These are phyloP conservation scores for Caenorhabditis remanei DNA, from an alignment of 1,140 invertebrate genomes.

Conservation along the genomic window DNA sequence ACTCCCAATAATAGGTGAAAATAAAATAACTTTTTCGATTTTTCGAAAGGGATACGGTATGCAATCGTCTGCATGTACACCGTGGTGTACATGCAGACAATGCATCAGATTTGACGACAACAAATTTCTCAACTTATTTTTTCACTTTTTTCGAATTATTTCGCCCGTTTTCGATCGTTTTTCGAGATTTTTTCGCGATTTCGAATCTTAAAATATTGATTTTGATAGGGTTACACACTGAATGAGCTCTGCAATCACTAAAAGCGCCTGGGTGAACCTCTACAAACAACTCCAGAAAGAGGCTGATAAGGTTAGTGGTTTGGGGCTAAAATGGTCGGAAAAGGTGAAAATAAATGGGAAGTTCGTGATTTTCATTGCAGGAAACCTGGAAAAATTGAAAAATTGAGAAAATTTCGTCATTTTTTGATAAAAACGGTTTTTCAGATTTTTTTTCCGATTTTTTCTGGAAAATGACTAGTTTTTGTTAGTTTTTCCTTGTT, in stretches of 20 bases:
- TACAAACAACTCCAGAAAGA: constrained; percentile 67
- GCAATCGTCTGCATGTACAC: neutral
- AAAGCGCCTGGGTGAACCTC: constrained; percentile 65
- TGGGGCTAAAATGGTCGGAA: neutral
- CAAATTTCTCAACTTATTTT: neutral
- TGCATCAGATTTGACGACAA: neutral
- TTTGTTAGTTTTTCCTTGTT: too few species aligned
- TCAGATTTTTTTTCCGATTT: neutral
- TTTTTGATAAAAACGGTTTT: neutral
- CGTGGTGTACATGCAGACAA: neutral
- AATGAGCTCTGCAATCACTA: constrained; percentile 63
- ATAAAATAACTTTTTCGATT: neutral
- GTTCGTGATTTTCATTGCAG: neutral
- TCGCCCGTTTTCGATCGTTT: neutral
- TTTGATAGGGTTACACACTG: neutral
- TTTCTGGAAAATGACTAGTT: neutral
- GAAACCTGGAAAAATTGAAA: neutral
- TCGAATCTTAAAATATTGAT: neutral
- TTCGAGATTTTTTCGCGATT: neutral
- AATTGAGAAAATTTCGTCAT: neutral
- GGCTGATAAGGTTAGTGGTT: constrained; percentile 59
- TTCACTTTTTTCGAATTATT: neutral
- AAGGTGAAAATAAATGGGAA: too few species aligned
- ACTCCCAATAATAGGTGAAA: neutral
- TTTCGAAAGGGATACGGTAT: neutral